A percentile compares a stretch with the other conserved stretches of the same genome.
phyloP scores from a whole-genome alignment of 1,140 invertebrate genomes.

The Uloborus diversus region DNA sequence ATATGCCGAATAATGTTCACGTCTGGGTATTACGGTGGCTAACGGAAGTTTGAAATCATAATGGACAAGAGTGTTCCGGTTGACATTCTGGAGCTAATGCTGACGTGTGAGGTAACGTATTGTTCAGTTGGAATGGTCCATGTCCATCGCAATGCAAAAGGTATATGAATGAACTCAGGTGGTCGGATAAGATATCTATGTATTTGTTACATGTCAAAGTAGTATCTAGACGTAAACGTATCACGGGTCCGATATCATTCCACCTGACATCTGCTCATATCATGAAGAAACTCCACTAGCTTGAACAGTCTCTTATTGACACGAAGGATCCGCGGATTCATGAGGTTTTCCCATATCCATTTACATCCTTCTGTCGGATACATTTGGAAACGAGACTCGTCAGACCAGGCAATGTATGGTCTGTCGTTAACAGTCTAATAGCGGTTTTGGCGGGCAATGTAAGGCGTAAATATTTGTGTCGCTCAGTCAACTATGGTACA shows the following conservation, averaged over 20 bases:
- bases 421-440: neutral
- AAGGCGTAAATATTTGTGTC: neutral
- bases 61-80: too few species aligned
- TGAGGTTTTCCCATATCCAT: neutral
- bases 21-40: neutral
- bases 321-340: neutral
- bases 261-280: too few species aligned
- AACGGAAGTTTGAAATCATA: neutral
- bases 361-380: neutral
- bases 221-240: too few species aligned
- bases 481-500: neutral
- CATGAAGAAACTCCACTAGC: neutral
- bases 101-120: too few species aligned
- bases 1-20: neutral
- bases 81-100: too few species aligned
- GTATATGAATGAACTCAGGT: too few species aligned
- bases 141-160: too few species aligned
- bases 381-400: constrained; percentile 2
- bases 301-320: neutral
- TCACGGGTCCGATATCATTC: too few species aligned
- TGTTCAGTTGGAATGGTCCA: too few species aligned
- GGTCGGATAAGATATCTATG: too few species aligned
- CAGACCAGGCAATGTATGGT: neutral
- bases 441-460: neutral
- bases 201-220: too few species aligned